A percentile compares a stretch with the other conserved stretches of the same genome.
phyloP scores from a whole-genome alignment of 2,888 invertebrate species.

The Cryptus armator region DNA sequence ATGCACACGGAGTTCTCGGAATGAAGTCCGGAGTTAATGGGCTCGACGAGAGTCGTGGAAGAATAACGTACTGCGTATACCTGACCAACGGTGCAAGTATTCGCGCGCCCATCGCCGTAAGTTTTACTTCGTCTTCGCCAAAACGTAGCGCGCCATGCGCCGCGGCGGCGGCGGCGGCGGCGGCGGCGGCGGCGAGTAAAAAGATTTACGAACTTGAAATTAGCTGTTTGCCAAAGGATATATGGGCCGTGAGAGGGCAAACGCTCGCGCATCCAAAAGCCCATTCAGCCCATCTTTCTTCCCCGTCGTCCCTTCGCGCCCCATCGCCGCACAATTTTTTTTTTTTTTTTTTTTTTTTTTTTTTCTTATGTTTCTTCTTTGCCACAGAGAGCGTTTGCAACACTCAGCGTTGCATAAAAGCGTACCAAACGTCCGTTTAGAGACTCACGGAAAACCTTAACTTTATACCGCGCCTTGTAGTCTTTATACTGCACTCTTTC shows the following conservation, averaged over 20 bases:
- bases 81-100: neutral
- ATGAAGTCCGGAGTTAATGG: constrained; percentile 37
- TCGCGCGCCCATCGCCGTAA: constrained; percentile 5
- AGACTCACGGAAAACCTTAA: constrained; percentile 30
- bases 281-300: constrained; percentile 14
- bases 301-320: constrained; percentile 12
- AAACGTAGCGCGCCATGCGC: neutral
- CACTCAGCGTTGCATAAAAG: constrained; percentile 17
- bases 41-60: constrained; percentile 25
- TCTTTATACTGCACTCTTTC: neutral
- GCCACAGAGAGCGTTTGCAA: neutral
- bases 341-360: too few species aligned
- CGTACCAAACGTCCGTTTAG: constrained; percentile 22
- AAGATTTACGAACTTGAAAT: constrained; percentile 59
- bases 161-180: neutral
- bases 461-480: constrained; percentile 25
- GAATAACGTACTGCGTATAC: constrained; percentile 35
- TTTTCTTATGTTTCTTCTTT: neutral
- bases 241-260: constrained; percentile 28
- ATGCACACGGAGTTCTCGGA: constrained; percentile 16
- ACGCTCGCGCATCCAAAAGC: constrained; percentile 25
- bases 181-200: neutral
- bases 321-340: neutral
- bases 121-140: constrained; percentile 37
- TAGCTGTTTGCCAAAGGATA: constrained; percentile 43